Evolutionary conservation across 2,888 invertebrate genomes (phyloP), one percentile per base, ranked within the genome.

Genomic region (Bimastos eiseni): DNA sequence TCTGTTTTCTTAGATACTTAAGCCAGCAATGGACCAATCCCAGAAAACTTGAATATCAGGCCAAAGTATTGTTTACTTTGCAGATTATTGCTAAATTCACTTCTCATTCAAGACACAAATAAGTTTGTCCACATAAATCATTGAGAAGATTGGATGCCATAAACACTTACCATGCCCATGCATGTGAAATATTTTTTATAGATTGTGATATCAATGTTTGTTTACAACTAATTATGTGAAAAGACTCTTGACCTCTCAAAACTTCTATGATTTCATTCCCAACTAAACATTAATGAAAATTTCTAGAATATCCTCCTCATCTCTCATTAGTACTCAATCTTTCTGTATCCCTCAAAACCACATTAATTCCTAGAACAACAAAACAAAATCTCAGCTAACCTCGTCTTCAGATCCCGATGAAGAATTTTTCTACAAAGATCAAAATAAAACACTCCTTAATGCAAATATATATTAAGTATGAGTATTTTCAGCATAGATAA

Each of bases 391-490:
- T 36, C 24, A 33, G 34, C 91, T 89, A 90, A 95, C 95, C 94
- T 94, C 36, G 95, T 93, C 93, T 95, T 95, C 24, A 95, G 93
- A 92, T 95, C 95, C 91, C 95, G 93, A 92, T 95, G 95, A 34
- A 95, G 93, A 24, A 95, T 94, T 84, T 94, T 92, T 33, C 94
- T 92, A 92, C 92, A 94, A 92, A 83, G 17, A 44, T 89, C n/a
- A 91, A 90, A 89, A 89, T 34, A 30, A 41, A 49, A 38, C 6
- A 70, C 30, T n/a, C n/a, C 11, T 15, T 70, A 70, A 70, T 17
- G n/a, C 49, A 49, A 4, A 49, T 13, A 41, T 13, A 41, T 13
- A 41, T 41, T 41, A n/a, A n/a, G n/a, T n/a, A n/a, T 41, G 41
- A 41, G 41, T 41, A 41, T 41, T 17, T 17, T 41, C 41, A 49